Base-by-base conservation (phyloP, 2,888 invertebrate species). In the Lepas anatifera region DNA sequence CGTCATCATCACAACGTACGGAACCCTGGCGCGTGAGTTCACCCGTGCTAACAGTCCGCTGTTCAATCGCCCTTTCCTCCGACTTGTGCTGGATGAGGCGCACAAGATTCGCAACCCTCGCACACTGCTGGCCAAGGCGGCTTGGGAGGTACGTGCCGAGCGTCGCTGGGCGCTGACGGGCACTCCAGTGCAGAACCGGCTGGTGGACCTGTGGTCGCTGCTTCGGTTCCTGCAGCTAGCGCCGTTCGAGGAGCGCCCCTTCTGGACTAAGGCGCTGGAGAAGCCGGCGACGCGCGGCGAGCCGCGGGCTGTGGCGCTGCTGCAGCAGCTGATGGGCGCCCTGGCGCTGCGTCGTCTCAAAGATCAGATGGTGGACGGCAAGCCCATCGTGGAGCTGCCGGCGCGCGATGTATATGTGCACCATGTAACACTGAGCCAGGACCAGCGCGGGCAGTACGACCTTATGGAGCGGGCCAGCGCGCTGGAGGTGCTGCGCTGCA, bases 1-100 rank as follows among this genome's bases (percentile, higher is more conserved):
- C 68, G 35, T 71, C 25, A 69, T 71, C 25, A 7, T 71, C 11
- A 70, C 71, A 22, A 71, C 71, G 22, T 71, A 71, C 66, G 71
- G 69, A 25, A 69, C 69, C 0, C 64, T 69, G 29, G 25, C n/a
- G 32, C 66, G 66, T 22, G 66, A 27, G 52, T 29, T 25, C 25
- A 10, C 13, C 52, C 16, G 29, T 3, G 13, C 11, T 6, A 58
- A 64, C 22, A 35, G 37, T 27, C n/a, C 37, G n/a, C 66, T 66
- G 37, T 11, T 43, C 8, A 1, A 3, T 2, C 32, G 3, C 11
- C 25, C 7, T 25, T 66, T 11, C 25, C 39, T 39, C 25, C 66
- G 39, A 11, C 18, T 66, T 4, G 43, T 66, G 39, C 25, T 43
- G 25, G 66, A 66, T 22, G 66, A 66, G 43, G 52, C 29, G 13